Evolutionary conservation across 2,888 invertebrate genomes (phyloP).

Genomic region (Oasisia sp.): DNA sequence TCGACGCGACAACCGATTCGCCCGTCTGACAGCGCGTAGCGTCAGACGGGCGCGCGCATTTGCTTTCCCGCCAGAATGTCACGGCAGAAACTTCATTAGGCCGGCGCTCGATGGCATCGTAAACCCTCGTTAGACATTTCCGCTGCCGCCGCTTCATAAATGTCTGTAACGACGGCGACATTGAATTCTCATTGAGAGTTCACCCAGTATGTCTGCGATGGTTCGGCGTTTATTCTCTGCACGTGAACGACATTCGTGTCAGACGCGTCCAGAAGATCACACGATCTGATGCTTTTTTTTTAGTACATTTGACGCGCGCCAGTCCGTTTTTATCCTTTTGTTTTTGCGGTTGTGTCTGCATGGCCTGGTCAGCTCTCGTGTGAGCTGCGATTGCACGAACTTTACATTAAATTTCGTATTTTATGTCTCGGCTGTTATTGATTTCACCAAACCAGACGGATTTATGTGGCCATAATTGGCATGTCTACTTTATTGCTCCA

Average conservation of each 20-base stretch:
- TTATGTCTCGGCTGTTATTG: background rate
- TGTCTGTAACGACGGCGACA: background rate
- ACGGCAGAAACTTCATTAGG: background rate
- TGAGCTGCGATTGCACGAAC: background rate
- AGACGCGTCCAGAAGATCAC: background rate
- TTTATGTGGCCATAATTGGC: background rate
- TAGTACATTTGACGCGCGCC: too few species aligned
- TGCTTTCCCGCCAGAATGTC: background rate
- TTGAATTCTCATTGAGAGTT: background rate
- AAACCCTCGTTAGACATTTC: background rate
- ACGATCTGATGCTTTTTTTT: background rate
- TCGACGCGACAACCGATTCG: background rate
- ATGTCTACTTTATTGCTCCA: background rate
- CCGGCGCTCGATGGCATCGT: background rate
- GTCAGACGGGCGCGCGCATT: background rate
- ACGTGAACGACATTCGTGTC: background rate
- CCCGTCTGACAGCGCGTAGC: background rate
- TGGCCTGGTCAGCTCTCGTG: background rate
- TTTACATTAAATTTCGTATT: background rate
- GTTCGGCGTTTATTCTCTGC: background rate
- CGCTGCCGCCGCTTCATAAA: background rate
- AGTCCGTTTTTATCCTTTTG: background rate
- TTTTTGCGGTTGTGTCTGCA: background rate
- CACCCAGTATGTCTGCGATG: background rate
- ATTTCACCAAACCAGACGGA: background rate